Evolutionary conservation across 1,140 invertebrate genomes (phyloP).

Genomic region (Pinna nobilis): DNA sequence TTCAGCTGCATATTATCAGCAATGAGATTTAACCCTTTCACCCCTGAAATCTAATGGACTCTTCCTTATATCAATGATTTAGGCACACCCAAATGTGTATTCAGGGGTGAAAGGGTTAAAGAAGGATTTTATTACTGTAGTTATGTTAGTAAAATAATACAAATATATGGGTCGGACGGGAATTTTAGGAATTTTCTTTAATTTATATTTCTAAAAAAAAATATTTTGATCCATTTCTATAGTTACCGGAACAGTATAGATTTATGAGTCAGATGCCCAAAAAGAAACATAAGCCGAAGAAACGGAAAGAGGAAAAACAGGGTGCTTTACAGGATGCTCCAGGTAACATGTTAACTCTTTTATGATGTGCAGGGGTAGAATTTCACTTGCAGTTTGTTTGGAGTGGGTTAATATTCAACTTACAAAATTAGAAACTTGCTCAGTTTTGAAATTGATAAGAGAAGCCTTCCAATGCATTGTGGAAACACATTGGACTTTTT

Average conservation of each 20-base stretch:
- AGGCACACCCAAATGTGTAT: too few relatives aligned
- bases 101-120: not conserved
- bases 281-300: constrained; percentile 94
- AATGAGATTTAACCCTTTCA: not conserved
- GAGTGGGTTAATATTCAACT: not conserved
- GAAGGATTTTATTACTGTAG: not conserved
- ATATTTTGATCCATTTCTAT: constrained; percentile 43
- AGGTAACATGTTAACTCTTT: constrained; percentile 38
- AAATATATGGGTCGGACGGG: too few relatives aligned
- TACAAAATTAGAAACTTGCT: not conserved
- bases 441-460: not conserved
- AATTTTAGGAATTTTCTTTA: too few relatives aligned
- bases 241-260: constrained; percentile 96
- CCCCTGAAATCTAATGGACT: too few relatives aligned
- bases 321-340: constrained; percentile 68
- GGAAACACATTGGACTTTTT: not conserved
- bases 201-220: not conserved
- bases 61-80: too few relatives aligned
- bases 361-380: not conserved
- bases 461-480: not conserved
- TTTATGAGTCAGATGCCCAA: constrained; percentile 93
- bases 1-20: too few relatives aligned
- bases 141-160: not conserved
- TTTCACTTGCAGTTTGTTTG: not conserved
- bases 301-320: constrained; percentile 82